Base-by-base conservation (phyloP, 1,140 invertebrate species). In the Lithobius niger region DNA sequence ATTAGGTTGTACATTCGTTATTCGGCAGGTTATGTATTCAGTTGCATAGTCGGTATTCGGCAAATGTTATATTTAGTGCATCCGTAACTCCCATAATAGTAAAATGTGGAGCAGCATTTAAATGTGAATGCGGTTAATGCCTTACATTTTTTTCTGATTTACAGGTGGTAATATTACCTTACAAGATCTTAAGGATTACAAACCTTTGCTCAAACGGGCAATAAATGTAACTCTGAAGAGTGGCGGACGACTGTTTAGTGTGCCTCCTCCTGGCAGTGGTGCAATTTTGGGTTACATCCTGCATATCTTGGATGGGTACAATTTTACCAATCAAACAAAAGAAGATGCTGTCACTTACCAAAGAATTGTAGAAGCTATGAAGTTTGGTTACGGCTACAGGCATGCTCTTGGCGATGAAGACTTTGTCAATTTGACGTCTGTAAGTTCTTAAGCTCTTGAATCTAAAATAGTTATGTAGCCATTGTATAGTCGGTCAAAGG, bases 251-350 rank as follows among this genome's bases (percentile, higher is more conserved):
- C 64, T 95, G 0, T 83, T 82, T 65, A 80, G 83, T 0, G 68
- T 81, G 1, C 83, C 82, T 0, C 79, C 86, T 0, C 89, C 92
- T 0, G 85, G 83, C 42, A 82, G 84, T 60, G 92, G 92, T 0
- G 71, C 79, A 19, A 69, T 96, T 18, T 70, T 94, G 1, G 77
- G 75, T 0, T 88, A 89, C 62, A 84, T 93, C 43, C 65, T 96
- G 3, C 87, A 86, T 61, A 79, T 95, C 45, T 72, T 97, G 25
- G 80, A 86, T 18, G 22, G 22, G 2, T 55, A 13, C 48, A 48
- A 58, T 64, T 62, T 50, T 27, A 26, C 1, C 49, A 73, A 52
- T 62, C 71, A 22, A 69, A 76, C 3, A 1, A 60, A 66, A 26
- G 53, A 64, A 21, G 55, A 63, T 2, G 57, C 82, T 1, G 67